Conservation (phyloP, 2,113 vertebrate genomes). For the Catharus fuscescens region DNA sequence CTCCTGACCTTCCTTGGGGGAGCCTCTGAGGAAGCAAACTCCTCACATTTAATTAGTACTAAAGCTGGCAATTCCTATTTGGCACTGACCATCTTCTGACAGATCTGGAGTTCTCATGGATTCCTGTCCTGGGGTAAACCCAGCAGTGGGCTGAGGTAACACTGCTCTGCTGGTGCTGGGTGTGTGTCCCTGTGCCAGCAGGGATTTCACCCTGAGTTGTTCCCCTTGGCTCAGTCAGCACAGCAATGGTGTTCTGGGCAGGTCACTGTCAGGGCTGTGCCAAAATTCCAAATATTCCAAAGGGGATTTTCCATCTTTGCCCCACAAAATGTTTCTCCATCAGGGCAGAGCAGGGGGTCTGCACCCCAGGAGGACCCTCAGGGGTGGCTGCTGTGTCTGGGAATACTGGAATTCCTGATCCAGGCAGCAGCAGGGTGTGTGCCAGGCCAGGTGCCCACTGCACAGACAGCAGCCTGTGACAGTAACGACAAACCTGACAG, state of each 20-base stretch:
- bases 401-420: not conserved
- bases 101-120: not conserved
- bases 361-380: fast-evolving
- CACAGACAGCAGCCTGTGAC: not conserved
- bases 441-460: not conserved
- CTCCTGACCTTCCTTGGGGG: not conserved
- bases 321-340: not conserved
- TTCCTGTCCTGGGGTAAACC: constrained; percentile 23
- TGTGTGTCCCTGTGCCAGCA: not conserved
- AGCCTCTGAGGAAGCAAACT: not conserved
- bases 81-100: not conserved
- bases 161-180: not conserved
- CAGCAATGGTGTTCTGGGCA: fast-evolving
- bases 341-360: not conserved
- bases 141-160: not conserved
- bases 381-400: not conserved
- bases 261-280: not conserved
- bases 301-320: not conserved
- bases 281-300: fast-evolving
- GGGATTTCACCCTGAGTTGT: not conserved
- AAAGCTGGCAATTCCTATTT: not conserved
- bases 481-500: not conserved
- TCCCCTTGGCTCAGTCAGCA: fast-evolving
- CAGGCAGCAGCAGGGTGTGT: not conserved
- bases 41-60: constrained; percentile 10